Percentiles rank a stretch among this genome's conserved stretches.
phyloP scores from a whole-genome alignment of 2,797 vertebrate species.

The Malurus leucopterus region DNA sequence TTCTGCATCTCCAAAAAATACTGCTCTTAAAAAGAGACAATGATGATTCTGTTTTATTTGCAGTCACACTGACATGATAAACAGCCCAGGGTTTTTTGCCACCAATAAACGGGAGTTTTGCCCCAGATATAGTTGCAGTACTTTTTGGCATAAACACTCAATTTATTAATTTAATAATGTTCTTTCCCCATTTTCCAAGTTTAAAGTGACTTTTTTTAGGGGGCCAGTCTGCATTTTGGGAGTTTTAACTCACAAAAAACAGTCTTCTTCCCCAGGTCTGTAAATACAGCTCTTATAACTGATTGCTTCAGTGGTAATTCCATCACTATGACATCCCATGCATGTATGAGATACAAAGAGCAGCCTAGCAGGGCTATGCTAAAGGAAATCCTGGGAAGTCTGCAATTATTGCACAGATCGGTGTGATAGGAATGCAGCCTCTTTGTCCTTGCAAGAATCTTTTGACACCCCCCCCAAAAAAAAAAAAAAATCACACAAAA shows the following conservation, averaged over 20 bases:
- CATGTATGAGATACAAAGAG: neutral
- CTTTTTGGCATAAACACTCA: neutral
- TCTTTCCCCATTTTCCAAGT: neutral
- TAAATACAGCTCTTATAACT: neutral
- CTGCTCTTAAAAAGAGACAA: conserved; percentile 8
- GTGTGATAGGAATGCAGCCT: neutral
- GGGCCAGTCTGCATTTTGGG: neutral
- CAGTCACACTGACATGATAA: neutral
- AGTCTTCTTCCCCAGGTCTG: neutral
- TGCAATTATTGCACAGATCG: neutral
- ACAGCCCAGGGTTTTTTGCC: neutral
- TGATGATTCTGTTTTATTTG: neutral
- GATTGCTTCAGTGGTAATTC: neutral
- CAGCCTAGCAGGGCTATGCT: neutral
- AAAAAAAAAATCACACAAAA: neutral
- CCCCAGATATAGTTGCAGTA: neutral
- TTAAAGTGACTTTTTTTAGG: neutral
- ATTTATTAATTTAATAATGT: neutral
- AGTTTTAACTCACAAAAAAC: neutral
- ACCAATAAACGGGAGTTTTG: neutral
- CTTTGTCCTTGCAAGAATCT: conserved; percentile 52
- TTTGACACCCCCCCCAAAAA: neutral
- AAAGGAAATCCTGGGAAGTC: neutral
- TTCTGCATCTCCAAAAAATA: conserved; percentile 31
- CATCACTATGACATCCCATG: neutral